Conservation (phyloP, 1,140 invertebrate species). For the Heliothis subflexa region DNA sequence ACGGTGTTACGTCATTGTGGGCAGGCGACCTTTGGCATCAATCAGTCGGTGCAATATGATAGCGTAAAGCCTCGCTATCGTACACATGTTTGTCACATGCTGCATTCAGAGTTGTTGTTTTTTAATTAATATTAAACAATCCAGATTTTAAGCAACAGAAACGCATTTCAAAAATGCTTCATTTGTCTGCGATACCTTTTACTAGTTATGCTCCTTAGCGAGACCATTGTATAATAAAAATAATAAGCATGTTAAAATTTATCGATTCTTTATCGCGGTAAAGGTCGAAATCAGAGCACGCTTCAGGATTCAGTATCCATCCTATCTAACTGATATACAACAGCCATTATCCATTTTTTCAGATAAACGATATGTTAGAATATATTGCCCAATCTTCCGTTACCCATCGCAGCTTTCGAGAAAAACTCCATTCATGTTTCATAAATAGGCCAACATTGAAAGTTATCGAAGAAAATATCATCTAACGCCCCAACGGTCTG, state of each 20-base stretch:
- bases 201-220: no score
- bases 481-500: conserved; percentile 29
- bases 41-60: conserved; percentile 66
- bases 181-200: no score
- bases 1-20: conserved; percentile 28
- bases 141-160: not conserved
- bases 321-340: conserved; percentile 15
- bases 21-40: conserved; percentile 66
- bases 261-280: no score
- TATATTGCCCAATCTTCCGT: conserved; percentile 29
- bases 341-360: conserved; percentile 21
- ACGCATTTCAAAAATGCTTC: no score
- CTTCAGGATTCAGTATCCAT: not conserved
- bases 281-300: no score
- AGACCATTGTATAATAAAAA: no score
- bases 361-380: conserved; percentile 27
- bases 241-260: no score
- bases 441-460: conserved; percentile 22
- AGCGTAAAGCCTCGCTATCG: conserved; percentile 51
- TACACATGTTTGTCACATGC: conserved; percentile 20
- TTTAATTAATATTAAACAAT: not conserved
- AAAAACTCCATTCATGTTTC: conserved; percentile 32
- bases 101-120: not conserved
- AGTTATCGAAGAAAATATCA: conserved; percentile 24
- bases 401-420: conserved; percentile 29